phyloP scores from a whole-genome alignment of 2,888 invertebrate species.

The Cyclophora punctaria region DNA sequence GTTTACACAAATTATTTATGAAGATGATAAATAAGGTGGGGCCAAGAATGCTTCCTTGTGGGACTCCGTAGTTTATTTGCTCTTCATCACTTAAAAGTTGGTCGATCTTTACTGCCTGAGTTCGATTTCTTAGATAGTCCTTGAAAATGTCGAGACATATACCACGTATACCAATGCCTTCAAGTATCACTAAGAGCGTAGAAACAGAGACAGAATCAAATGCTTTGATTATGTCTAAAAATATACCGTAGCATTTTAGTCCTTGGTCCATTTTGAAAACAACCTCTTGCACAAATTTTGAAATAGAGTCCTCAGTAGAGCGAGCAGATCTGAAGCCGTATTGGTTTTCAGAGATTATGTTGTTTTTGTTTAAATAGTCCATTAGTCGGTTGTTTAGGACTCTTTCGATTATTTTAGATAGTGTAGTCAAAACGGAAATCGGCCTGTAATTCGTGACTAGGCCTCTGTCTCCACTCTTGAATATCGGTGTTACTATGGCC shows the following conservation, averaged over 20 bases:
- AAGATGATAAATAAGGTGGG: not conserved
- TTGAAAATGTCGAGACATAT: not conserved
- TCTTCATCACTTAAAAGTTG: not conserved
- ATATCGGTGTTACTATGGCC: not conserved
- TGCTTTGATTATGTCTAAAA: not conserved
- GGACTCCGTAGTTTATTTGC: conserved; percentile 1
- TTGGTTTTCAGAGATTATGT: not conserved
- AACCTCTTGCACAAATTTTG: not conserved
- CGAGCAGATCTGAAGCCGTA: not conserved
- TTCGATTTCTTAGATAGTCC: conserved; percentile 1
- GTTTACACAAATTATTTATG: not conserved
- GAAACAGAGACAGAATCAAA: not conserved
- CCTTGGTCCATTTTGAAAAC: not conserved
- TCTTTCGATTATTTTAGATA: not conserved
- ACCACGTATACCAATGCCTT: not conserved
- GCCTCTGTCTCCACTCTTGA: not conserved
- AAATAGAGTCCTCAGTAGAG: not conserved
- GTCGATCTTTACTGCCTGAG: conserved; percentile 1
- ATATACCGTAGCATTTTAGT: not conserved
- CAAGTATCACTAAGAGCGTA: not conserved
- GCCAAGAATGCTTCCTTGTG: conserved; percentile 6
- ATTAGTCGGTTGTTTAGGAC: not conserved
- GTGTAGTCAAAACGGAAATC: not conserved
- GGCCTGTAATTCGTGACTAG: not conserved
- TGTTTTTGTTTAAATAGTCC: not conserved